These are phyloP conservation scores for Zootoca vivipara DNA, from an alignment of 2,113 vertebrate genomes.

Conservation along the genomic window DNA sequence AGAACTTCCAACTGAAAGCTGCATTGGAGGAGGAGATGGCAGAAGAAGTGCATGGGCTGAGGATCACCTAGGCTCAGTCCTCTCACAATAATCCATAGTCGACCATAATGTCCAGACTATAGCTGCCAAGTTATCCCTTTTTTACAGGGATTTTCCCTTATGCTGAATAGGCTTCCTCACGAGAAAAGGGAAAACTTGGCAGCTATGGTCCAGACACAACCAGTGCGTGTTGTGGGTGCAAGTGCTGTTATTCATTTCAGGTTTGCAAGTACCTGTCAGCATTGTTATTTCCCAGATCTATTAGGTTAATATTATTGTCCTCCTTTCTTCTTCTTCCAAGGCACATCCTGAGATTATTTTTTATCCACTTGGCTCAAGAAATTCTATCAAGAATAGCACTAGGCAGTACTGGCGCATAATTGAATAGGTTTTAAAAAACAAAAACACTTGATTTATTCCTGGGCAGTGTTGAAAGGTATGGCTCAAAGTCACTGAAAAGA, in stretches of 20 bases:
- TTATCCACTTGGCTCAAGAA: neutral
- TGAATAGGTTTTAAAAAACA: neutral
- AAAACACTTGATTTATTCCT: neutral
- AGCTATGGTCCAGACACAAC: neutral
- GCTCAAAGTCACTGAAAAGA: neutral
- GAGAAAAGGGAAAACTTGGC: too few relatives aligned
- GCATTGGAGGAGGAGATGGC: too few relatives aligned
- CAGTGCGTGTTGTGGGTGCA: neutral
- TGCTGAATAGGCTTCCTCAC: too few relatives aligned
- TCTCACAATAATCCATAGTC: neutral
- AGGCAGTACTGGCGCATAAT: neutral
- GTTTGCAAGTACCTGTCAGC: slow-evolving; percentile 21
- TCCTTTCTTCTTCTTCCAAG: neutral
- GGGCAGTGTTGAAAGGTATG: neutral
- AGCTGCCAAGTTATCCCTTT: too few relatives aligned
- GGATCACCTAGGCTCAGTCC: neutral
- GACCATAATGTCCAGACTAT: neutral
- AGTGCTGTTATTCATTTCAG: slow-evolving; percentile 2
- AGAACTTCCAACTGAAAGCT: neutral
- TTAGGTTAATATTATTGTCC: slow-evolving; percentile 10
- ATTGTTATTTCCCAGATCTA: fast-evolving
- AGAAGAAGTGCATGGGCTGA: too few relatives aligned
- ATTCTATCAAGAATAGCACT: neutral
- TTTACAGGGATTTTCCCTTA: too few relatives aligned
- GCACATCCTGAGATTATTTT: neutral